Evolutionary conservation across 2,888 invertebrate genomes (phyloP), one percentile per base, ranked within the genome.

Genomic region (Drosophila anomelani): DNA sequence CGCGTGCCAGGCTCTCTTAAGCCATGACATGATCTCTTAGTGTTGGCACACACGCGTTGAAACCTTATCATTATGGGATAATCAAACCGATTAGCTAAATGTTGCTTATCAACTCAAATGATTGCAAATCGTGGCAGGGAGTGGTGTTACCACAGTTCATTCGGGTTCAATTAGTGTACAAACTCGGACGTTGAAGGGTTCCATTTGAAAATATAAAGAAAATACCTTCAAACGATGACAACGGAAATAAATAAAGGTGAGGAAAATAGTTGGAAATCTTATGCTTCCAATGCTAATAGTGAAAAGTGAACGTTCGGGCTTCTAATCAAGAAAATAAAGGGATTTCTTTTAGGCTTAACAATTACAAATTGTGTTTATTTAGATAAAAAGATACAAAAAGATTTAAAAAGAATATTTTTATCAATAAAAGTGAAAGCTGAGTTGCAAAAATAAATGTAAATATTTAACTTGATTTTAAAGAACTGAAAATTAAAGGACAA

Each of bases 1-100:
- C 62, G 64, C 64, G 64, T 62, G 64, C 51, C 51, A 44, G n/a
- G 20, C 34, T 64, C 61, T 61, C 64, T 61, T 61, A 61, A 49
- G n/a, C 39, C 34, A 17, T 5, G 10, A 36, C 13, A 49, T 4
- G 13, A 44, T 43, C 62, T 62, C 51, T 66, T 46, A n/a, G 34
- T 17, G 49, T 23, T 43, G 10, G 41, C 7, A 34, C 26, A 32
- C 49, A 61, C 63, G 63, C 61, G n/a, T 34, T 20, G 10, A 13
- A 9, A 17, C 49, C 49, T 56, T 68, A 68, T 67, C 67, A 7
- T 13, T 10, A 23, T 36, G 36, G 47, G 47, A 67, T 55, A 66
- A 68, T 68, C 67, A 20, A n/a, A n/a, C n/a, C 29, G 67, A 56
- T 56, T 67, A 68, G 66, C 13, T 1, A 7, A 26, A 41, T 39